Evolutionary conservation across 2,113 vertebrate species (phyloP).

Genomic region (Vulpes vulpes): DNA sequence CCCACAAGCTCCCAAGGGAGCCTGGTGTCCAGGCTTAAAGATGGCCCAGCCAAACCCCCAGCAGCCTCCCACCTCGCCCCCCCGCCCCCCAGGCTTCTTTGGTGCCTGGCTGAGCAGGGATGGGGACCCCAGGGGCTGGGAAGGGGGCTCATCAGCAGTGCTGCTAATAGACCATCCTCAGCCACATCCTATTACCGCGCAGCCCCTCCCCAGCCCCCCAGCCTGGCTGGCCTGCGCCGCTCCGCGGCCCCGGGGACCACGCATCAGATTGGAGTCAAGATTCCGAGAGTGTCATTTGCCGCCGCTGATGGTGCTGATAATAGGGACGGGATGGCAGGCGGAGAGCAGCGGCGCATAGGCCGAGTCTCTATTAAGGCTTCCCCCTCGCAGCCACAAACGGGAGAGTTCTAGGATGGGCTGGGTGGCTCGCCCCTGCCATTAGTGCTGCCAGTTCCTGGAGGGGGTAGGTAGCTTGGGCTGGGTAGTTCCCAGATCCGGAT

Average conservation of each 20-base stretch:
- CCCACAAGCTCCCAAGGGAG: not conserved
- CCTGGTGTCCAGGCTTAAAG: not conserved
- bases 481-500: not conserved
- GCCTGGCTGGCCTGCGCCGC: conserved; percentile 72
- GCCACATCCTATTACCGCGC: conserved; percentile 80
- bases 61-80: accelerated
- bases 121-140: not conserved
- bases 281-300: conserved; percentile 84
- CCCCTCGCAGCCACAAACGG: conserved; percentile 1
- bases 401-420: not conserved
- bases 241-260: conserved; percentile 77
- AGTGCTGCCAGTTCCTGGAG: not conserved
- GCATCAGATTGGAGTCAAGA: conserved; percentile 86
- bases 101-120: conserved; percentile 36
- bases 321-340: conserved; percentile 72
- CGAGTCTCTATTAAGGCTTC: conserved; percentile 82
- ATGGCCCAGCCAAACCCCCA: not conserved
- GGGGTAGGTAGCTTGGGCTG: not conserved
- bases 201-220: conserved; percentile 70
- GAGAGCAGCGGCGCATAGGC: conserved; percentile 63
- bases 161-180: conserved; percentile 77
- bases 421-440: not conserved
- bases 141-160: conserved; percentile 62
- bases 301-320: conserved; percentile 83
- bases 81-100: not conserved